Conservation (phyloP, 2,888 invertebrate species). For the Synergus gifuensis region DNA sequence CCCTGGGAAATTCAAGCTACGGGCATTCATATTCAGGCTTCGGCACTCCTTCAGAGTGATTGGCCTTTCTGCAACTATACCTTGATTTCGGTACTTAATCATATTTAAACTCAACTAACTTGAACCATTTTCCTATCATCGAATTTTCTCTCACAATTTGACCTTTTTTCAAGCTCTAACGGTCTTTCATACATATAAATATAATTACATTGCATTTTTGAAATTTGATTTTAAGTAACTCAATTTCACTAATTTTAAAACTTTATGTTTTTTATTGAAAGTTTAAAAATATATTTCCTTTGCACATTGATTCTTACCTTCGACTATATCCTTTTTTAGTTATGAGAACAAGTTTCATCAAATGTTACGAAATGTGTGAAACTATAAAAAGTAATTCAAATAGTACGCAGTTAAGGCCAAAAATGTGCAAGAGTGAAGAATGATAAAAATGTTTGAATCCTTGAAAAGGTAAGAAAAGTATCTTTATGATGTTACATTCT, state of each 20-base stretch:
- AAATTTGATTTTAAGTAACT: too few species aligned
- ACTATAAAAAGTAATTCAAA: not conserved
- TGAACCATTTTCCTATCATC: not conserved
- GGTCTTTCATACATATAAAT: not conserved
- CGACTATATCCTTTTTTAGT: constrained; percentile 24
- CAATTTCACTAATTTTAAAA: not conserved
- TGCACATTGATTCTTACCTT: not conserved
- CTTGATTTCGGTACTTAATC: constrained; percentile 26
- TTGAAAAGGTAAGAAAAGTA: not conserved
- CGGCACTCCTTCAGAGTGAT: constrained; percentile 36
- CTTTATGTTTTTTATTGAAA: too few species aligned
- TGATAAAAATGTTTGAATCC: not conserved
- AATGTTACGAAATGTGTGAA: constrained; percentile 8
- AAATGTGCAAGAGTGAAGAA: not conserved
- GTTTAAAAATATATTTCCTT: too few species aligned
- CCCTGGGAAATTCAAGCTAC: constrained; percentile 35
- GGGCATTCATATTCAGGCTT: constrained; percentile 30
- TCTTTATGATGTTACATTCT: not conserved
- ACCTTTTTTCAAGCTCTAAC: not conserved
- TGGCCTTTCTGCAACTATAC: constrained; percentile 1
- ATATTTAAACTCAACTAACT: not conserved
- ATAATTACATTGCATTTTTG: not conserved
- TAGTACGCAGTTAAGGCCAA: not conserved
- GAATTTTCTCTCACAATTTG: not conserved
- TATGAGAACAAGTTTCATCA: constrained; percentile 25